A percentile compares a stretch with the other conserved stretches of the same genome.
phyloP scores from a whole-genome alignment of 2,113 vertebrate species.

The Rhombomys opimus region DNA sequence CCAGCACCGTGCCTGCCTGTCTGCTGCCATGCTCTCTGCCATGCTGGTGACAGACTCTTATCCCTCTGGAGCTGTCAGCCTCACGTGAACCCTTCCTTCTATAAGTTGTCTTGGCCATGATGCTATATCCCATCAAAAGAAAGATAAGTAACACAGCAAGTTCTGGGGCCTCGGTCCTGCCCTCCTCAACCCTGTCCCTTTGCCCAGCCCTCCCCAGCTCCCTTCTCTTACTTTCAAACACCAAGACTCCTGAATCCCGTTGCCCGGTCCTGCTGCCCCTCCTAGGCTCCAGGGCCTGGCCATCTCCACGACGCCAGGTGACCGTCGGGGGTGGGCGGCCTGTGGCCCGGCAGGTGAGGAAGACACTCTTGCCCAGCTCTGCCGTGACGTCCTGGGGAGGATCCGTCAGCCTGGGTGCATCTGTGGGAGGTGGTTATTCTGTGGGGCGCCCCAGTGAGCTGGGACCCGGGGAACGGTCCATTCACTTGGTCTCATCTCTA shows the following conservation, averaged over 20 bases:
- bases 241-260: conserved; percentile 86
- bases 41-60: neutral
- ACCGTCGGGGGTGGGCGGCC: conserved; percentile 88
- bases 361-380: conserved; percentile 87
- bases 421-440: conserved; percentile 80
- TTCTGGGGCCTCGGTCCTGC: neutral
- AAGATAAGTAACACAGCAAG: neutral
- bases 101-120: neutral
- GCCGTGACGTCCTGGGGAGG: conserved; percentile 84
- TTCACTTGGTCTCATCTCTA: neutral
- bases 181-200: neutral
- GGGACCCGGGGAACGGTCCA: neutral
- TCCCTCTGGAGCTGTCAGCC: neutral
- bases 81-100: neutral
- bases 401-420: conserved; percentile 88
- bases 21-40: neutral
- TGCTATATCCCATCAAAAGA: neutral
- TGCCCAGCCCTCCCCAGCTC: neutral
- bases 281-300: conserved; percentile 80
- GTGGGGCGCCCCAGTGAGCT: neutral
- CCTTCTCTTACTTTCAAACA: conserved; percentile 91
- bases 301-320: conserved; percentile 89
- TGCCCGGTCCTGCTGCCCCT: conserved; percentile 72
- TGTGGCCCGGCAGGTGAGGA: conserved; percentile 86
- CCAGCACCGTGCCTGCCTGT: neutral